Evolutionary conservation across 2,113 vertebrate genomes (phyloP).

Genomic region (Trachemys scripta): DNA sequence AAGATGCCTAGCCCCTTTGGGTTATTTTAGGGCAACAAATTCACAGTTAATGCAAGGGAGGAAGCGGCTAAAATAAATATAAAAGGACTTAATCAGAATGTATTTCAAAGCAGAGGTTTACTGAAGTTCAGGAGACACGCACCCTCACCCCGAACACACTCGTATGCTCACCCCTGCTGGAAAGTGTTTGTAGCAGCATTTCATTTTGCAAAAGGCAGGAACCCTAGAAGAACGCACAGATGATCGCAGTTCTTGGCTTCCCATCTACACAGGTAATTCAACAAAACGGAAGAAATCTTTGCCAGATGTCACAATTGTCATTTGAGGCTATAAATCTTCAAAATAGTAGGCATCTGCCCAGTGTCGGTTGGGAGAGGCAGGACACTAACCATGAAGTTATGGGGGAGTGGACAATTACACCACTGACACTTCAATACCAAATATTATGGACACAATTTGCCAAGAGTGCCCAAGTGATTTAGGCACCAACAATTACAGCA

Average conservation of each 20-base stretch:
- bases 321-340: neutral
- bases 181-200: conserved; percentile 64
- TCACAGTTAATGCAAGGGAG: conserved; percentile 33
- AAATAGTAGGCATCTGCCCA: neutral
- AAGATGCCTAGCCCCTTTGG: conserved; percentile 60
- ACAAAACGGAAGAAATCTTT: conserved; percentile 32
- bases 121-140: conserved; percentile 60
- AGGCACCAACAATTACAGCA: neutral
- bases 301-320: conserved; percentile 60
- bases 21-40: conserved; percentile 62
- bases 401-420: neutral
- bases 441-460: neutral
- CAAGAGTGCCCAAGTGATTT: fast-evolving
- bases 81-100: conserved; percentile 62
- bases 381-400: no score
- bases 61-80: conserved; percentile 60
- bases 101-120: conserved; percentile 63
- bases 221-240: conserved; percentile 70
- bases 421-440: neutral
- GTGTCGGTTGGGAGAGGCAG: conserved; percentile 18
- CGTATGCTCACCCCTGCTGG: conserved; percentile 32
- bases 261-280: conserved; percentile 55
- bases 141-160: neutral
- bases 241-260: conserved; percentile 70
- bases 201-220: conserved; percentile 66